These are phyloP conservation scores for Chrysochloris asiatica DNA, from an alignment of 2,113 vertebrate genomes.

Conservation along the genomic window DNA sequence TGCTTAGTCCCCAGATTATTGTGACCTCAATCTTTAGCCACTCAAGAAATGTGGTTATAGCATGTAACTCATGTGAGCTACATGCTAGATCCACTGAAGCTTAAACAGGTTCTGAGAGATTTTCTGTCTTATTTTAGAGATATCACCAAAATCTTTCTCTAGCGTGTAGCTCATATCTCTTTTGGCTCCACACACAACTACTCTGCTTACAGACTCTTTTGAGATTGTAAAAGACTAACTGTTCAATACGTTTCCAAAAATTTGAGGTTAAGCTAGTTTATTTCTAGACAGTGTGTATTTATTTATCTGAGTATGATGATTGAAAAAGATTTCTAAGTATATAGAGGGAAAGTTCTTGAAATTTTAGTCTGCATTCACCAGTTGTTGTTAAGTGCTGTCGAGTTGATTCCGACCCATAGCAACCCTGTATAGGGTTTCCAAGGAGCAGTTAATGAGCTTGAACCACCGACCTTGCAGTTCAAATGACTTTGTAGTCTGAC, in stretches of 20 bases:
- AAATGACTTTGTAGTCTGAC: no score
- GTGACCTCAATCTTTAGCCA: neutral
- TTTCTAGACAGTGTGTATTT: neutral
- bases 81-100: neutral
- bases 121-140: neutral
- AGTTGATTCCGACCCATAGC: no score
- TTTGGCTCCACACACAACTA: neutral
- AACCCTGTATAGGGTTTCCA: no score
- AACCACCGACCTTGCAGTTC: no score
- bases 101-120: neutral
- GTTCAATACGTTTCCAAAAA: neutral
- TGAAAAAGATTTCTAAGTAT: slow-evolving; percentile 31
- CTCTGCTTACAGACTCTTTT: neutral
- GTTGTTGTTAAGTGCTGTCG: no score
- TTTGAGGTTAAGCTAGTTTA: neutral
- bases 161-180: neutral
- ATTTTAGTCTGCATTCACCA: neutral
- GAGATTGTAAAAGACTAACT: neutral
- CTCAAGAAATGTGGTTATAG: neutral
- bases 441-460: no score
- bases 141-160: neutral
- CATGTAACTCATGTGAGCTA: neutral
- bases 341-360: neutral
- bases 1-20: neutral
- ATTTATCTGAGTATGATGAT: neutral